A percentile compares a stretch with the other conserved stretches of the same genome.
phyloP scores from a whole-genome alignment of 2,888 invertebrate species.

The Nezara viridula region DNA sequence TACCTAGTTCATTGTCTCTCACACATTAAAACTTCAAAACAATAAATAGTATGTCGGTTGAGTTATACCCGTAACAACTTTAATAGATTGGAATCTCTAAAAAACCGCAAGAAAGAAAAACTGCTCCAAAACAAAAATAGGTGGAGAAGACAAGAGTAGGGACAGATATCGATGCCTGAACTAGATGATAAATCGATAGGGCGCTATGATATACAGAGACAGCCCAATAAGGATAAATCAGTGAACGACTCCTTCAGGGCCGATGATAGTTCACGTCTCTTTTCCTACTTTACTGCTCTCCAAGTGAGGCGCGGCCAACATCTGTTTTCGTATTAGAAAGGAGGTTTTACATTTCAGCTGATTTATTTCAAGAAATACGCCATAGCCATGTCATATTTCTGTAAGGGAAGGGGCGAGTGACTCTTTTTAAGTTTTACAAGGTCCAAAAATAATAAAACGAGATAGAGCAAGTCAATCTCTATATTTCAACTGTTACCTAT shows the following conservation, averaged over 20 bases:
- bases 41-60: too few species aligned
- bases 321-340: background rate
- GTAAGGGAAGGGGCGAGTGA: too few species aligned
- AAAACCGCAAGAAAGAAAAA: constrained; percentile 2
- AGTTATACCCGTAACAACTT: background rate
- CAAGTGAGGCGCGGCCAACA: background rate
- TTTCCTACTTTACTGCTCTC: background rate
- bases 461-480: too few species aligned
- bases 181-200: background rate
- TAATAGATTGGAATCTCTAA: background rate
- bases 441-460: too few species aligned
- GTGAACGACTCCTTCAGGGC: background rate
- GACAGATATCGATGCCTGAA: background rate
- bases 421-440: background rate
- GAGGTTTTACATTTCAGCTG: background rate
- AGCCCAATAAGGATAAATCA: constrained; percentile 4
- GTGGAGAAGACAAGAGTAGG: background rate
- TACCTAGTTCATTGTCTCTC: too few species aligned
- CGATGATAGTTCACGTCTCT: background rate
- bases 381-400: background rate
- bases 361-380: background rate
- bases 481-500: too few species aligned
- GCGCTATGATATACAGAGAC: constrained; percentile 1
- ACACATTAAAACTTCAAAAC: too few species aligned
- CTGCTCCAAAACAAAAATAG: background rate